phyloP scores from a whole-genome alignment of 2,888 invertebrate species.

The Eristalis tenax region DNA sequence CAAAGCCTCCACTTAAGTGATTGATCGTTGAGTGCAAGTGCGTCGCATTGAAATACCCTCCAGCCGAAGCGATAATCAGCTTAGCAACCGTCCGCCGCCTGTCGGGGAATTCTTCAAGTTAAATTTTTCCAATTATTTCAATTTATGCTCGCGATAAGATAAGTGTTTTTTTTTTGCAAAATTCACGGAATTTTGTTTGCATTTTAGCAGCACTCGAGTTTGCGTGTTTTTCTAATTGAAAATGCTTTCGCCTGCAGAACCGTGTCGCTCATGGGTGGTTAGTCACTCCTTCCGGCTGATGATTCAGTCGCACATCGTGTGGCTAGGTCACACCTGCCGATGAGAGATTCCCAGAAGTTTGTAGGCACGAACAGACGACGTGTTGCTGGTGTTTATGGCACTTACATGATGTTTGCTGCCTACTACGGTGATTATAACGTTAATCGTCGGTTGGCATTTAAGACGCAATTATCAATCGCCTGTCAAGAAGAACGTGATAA shows the following conservation, averaged over 20 bases:
- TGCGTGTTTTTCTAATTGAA: not conserved
- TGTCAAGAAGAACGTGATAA: constrained; percentile 18
- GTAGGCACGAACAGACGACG: not conserved
- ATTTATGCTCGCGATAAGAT: not conserved
- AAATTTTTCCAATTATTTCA: not conserved
- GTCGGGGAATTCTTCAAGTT: constrained; percentile 4
- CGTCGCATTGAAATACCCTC: not conserved
- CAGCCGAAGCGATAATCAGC: not conserved
- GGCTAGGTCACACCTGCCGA: constrained; percentile 13
- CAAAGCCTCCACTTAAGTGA: not conserved
- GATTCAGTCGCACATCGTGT: constrained; percentile 9
- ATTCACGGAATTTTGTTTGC: not conserved
- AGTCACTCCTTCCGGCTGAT: constrained; percentile 28
- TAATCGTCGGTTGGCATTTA: constrained; percentile 7
- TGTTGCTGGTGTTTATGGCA: not conserved
- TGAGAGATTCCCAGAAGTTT: not conserved
- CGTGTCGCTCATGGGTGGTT: not conserved
- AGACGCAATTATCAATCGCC: constrained; percentile 8
- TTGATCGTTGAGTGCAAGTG: not conserved
- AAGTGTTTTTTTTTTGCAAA: not conserved
- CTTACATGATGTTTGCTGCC: not conserved
- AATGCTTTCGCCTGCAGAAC: not conserved
- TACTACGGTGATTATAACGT: not conserved
- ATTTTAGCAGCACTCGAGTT: not conserved
- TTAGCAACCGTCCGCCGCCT: not conserved